phyloP scores from a whole-genome alignment of 2,797 vertebrate species.

The Crocodylus rhombifer region DNA sequence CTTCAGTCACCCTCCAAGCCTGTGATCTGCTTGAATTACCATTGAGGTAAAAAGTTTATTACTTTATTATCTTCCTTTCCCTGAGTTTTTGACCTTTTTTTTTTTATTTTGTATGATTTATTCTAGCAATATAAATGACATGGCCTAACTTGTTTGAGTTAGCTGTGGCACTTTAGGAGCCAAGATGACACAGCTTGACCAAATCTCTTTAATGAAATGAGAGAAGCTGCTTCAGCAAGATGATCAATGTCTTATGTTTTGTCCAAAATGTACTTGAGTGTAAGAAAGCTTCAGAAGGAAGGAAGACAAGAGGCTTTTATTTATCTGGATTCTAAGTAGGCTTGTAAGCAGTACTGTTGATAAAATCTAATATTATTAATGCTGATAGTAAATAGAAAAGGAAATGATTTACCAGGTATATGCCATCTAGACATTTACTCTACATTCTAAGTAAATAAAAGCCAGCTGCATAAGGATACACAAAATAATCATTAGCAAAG shows the following conservation, averaged over 20 bases:
- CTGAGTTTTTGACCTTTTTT: constrained; percentile 76
- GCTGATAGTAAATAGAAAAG: constrained; percentile 45
- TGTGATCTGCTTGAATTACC: not conserved
- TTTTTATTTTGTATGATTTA: constrained; percentile 80
- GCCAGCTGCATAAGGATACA: not conserved
- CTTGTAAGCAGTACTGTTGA: constrained; percentile 65
- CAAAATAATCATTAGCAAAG: constrained; percentile 60
- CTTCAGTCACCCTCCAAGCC: not conserved
- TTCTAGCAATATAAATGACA: constrained; percentile 83
- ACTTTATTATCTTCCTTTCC: constrained; percentile 48
- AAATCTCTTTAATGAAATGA: constrained; percentile 83
- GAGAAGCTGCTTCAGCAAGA: constrained; percentile 79
- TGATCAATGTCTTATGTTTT: constrained; percentile 77
- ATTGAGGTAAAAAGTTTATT: constrained; percentile 4
- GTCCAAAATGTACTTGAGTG: constrained; percentile 51
- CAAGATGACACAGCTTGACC: constrained; percentile 83
- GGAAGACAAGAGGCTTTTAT: constrained; percentile 37
- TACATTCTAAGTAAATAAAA: constrained; percentile 58
- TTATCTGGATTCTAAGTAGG: constrained; percentile 62
- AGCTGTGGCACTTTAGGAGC: constrained; percentile 83
- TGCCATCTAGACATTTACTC: constrained; percentile 55
- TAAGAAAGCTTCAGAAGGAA: constrained; percentile 44
- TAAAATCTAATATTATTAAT: constrained; percentile 60
- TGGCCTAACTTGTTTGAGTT: constrained; percentile 84
- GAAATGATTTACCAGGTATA: constrained; percentile 46